Evolutionary conservation across 2,888 invertebrate genomes (phyloP).

Genomic region (Netelia inedita): DNA sequence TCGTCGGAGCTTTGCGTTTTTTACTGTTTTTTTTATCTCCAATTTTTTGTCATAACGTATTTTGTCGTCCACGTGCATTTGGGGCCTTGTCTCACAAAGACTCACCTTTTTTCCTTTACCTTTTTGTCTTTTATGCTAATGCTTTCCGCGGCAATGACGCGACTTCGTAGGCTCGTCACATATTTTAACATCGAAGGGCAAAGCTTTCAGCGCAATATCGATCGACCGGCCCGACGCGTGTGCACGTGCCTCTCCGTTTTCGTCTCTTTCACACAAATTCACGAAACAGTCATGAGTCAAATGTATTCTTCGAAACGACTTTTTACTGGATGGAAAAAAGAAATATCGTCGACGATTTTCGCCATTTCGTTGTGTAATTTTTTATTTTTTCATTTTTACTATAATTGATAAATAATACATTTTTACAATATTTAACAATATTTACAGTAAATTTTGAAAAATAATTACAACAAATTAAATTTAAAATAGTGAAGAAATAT

Average conservation of each 20-base stretch:
- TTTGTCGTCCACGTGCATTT: conserved; percentile 27
- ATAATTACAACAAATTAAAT: no score
- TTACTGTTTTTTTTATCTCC: neutral
- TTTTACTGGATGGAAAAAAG: neutral
- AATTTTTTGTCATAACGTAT: neutral
- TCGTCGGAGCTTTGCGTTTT: conserved; percentile 4
- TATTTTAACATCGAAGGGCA: conserved; percentile 55
- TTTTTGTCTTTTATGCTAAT: conserved; percentile 40
- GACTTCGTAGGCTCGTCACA: conserved; percentile 42
- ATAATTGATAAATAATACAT: neutral
- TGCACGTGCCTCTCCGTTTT: conserved; percentile 34
- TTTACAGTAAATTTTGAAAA: no score
- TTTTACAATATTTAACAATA: no score
- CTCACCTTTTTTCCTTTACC: conserved; percentile 14
- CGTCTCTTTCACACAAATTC: conserved; percentile 29
- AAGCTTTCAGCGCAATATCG: conserved; percentile 50
- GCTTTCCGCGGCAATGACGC: conserved; percentile 28
- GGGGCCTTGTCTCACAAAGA: conserved; percentile 14
- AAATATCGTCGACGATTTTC: neutral
- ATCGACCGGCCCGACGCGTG: conserved; percentile 30
- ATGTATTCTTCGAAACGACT: neutral
- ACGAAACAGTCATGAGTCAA: conserved; percentile 23
- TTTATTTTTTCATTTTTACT: neutral
- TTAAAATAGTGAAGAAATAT: no score
- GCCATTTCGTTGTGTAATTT: neutral